Base-by-base conservation (phyloP, 2,797 vertebrate species). In the Cyclopterus lumpus region DNA sequence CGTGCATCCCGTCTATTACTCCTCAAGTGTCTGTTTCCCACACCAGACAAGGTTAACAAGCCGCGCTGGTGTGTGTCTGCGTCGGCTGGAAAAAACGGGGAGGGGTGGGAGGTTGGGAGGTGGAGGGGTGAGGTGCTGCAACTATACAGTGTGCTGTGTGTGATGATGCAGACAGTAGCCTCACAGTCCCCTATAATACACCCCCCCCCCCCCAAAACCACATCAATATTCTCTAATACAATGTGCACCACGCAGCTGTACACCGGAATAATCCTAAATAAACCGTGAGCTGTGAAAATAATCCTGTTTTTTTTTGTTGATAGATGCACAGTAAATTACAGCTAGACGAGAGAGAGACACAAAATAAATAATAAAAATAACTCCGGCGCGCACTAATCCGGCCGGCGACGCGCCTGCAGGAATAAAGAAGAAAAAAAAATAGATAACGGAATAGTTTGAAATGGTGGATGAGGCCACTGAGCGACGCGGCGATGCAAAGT, bases 31-130 rank as follows among this genome's bases (percentile, higher is more conserved):
- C 89, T 90, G 87, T 78, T 94, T 92, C 88, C 89, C 90, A 90
- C 88, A 92, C 82, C 89, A 92, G 91, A 91, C 93, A 93, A 93
- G 93, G 93, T 94, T 94, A 95, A 94, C 92, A 90, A 93, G 90
- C 88, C 85, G 88, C 77, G 86, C 87, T 85, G 86, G 85, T 85
- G 86, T 85, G 86, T 91, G 92, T 93, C 93, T 93, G 89, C 90
- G 84, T 86, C 90, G 86, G 88, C 85, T 86, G 88, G 80, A 85
- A 89, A 85, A 89, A 87, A 76, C 73, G 73, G 75, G 85, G 72
- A 79, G 83, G 77, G 82, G 77, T 72, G 74, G 79, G 68, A 64
- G 81, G 75, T 69, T 78, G 22, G 4, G 75, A 71, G 71, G 84
- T 73, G 83, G 85, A 74, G 79, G 76, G 81, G 34, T 36, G 80